Evolutionary conservation across 2,797 vertebrate genomes (phyloP).

Genomic region (Tauraco hartlaubi): DNA sequence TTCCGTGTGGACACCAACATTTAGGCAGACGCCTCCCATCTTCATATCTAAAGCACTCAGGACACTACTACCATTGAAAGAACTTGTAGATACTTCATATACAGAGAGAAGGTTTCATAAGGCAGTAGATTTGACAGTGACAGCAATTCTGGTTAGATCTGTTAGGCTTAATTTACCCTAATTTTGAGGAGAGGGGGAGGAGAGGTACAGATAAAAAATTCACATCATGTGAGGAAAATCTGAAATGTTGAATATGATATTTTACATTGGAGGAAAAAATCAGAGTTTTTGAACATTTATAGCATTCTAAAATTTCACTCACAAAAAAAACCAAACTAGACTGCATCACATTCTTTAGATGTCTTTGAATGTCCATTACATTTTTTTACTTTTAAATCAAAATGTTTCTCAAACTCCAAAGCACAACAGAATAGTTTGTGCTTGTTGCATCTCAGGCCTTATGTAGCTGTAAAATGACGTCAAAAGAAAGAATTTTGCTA

Average conservation of each 20-base stretch:
- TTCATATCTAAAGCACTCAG: neutral
- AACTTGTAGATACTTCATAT: neutral
- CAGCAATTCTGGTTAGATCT: neutral
- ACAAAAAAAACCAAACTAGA: neutral
- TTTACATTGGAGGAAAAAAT: neutral
- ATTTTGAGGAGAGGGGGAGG: neutral
- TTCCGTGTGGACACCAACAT: neutral
- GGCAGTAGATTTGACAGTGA: neutral
- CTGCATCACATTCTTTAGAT: neutral
- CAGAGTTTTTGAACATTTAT: neutral
- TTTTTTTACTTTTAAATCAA: neutral
- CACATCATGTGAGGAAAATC: rapidly evolving
- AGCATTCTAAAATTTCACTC: neutral
- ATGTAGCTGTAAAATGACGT: neutral
- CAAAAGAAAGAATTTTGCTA: neutral
- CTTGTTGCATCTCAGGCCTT: neutral
- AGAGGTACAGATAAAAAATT: neutral
- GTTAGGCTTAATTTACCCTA: neutral
- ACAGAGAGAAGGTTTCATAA: neutral
- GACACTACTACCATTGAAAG: neutral
- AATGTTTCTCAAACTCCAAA: neutral
- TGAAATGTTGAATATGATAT: neutral
- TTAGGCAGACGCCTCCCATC: neutral
- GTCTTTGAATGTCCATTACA: neutral
- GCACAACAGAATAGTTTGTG: neutral